phyloP scores from a whole-genome alignment of 1,140 invertebrate genomes.

The Trinorchestia longiramus region DNA sequence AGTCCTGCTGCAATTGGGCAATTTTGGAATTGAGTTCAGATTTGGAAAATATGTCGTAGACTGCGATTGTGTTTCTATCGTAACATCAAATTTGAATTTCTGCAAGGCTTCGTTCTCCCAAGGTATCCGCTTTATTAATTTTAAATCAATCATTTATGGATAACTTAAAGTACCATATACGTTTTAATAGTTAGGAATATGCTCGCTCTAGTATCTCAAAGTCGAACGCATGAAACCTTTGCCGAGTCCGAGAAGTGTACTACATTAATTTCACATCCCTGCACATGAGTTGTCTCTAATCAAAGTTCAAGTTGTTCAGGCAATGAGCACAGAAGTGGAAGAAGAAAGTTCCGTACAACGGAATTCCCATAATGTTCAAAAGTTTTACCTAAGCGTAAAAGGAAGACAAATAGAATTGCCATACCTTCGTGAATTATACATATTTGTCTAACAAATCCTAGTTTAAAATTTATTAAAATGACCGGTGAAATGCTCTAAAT shows the following conservation, averaged over 20 bases:
- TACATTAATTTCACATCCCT: background rate
- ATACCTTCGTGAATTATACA: background rate
- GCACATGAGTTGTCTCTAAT: background rate
- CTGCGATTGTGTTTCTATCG: too few species aligned
- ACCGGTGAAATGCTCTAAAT: background rate
- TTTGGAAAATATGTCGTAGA: too few species aligned
- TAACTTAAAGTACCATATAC: too few species aligned
- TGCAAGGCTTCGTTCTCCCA: too few species aligned
- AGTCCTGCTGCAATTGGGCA: too few species aligned
- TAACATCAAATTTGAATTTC: too few species aligned
- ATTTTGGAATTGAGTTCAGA: too few species aligned
- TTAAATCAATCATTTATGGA: too few species aligned
- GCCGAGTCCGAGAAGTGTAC: background rate
- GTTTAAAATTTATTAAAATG: background rate
- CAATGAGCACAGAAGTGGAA: background rate
- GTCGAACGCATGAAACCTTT: background rate
- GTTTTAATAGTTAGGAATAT: too few species aligned
- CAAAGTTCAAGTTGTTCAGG: background rate
- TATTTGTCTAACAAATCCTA: background rate
- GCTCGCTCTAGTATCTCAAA: background rate
- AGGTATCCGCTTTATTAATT: too few species aligned
- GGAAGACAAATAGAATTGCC: background rate
- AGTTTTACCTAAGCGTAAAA: background rate
- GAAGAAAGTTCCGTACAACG: background rate
- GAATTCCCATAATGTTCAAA: background rate